Conservation (phyloP, 2,888 invertebrate genomes). For the Dorcus hopei region DNA sequence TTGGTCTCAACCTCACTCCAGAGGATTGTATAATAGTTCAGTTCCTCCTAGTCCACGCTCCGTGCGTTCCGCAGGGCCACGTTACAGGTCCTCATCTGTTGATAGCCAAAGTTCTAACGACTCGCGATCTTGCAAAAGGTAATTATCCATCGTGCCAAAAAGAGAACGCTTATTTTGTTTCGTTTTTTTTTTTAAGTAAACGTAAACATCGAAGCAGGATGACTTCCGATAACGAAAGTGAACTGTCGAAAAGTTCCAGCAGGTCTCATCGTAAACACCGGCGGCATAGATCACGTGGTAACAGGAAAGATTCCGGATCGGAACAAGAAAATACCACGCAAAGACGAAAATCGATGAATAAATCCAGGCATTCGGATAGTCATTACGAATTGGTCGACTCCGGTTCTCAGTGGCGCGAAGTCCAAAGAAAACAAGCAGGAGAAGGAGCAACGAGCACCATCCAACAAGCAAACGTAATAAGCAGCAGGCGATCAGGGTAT, state of each 20-base stretch:
- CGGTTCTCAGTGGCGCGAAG: constrained; percentile 85
- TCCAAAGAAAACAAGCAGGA: constrained; percentile 64
- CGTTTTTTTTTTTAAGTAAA: constrained; percentile 33
- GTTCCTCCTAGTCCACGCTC: constrained; percentile 72
- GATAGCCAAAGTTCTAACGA: constrained; percentile 90
- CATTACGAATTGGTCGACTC: constrained; percentile 78
- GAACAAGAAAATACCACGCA: constrained; percentile 62
- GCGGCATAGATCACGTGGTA: constrained; percentile 71
- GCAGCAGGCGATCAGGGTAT: constrained; percentile 51
- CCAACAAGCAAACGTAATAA: constrained; percentile 69
- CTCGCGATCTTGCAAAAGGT: constrained; percentile 75
- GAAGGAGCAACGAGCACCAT: constrained; percentile 54
- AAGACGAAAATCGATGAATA: constrained; percentile 37
- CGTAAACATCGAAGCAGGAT: constrained; percentile 75
- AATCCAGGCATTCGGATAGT: constrained; percentile 44
- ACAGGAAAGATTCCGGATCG: constrained; percentile 70
- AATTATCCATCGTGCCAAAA: constrained; percentile 21
- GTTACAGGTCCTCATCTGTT: constrained; percentile 74
- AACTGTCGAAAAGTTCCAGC: constrained; percentile 80
- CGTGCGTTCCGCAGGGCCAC: constrained; percentile 66
- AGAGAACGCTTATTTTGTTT: neutral
- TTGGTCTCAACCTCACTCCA: constrained; percentile 68
- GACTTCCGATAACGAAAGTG: constrained; percentile 87
- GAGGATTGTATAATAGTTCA: constrained; percentile 65
- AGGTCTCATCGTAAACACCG: constrained; percentile 74